These are phyloP conservation scores for Automeris io DNA, from an alignment of 2,888 invertebrate species.

Conservation along the genomic window DNA sequence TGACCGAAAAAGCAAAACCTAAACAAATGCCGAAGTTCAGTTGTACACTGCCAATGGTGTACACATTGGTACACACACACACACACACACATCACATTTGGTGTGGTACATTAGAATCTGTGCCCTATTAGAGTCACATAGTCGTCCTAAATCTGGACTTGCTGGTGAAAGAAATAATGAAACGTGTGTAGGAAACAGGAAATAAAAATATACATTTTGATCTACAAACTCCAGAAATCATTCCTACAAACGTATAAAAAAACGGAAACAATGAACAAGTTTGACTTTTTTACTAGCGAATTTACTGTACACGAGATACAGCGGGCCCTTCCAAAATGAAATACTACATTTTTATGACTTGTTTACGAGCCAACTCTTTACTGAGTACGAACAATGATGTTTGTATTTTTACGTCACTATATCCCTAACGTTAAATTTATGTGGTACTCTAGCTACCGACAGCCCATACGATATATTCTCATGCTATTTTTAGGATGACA, in stretches of 20 bases:
- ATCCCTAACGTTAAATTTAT: slow-evolving; percentile 29
- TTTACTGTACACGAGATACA: slow-evolving; percentile 30
- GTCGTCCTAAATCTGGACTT: too few relatives aligned
- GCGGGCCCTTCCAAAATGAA: slow-evolving; percentile 37
- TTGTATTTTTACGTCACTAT: slow-evolving; percentile 36
- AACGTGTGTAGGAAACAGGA: too few relatives aligned
- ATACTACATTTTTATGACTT: slow-evolving; percentile 53
- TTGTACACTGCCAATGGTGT: too few relatives aligned
- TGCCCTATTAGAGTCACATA: too few relatives aligned
- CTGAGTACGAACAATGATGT: slow-evolving; percentile 37
- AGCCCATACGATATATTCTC: not conserved
- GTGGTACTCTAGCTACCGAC: slow-evolving; percentile 11
- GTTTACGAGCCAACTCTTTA: slow-evolving; percentile 61
- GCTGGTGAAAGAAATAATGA: too few relatives aligned
- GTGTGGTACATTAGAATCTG: too few relatives aligned
- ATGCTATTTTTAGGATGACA: not conserved
- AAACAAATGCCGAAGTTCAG: too few relatives aligned
- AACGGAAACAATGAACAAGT: slow-evolving; percentile 45
- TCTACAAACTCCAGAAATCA: slow-evolving; percentile 22
- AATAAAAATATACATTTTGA: too few relatives aligned
- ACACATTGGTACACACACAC: too few relatives aligned
- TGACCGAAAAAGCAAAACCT: too few relatives aligned
- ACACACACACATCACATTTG: too few relatives aligned
- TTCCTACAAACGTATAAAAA: slow-evolving; percentile 30
- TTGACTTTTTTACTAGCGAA: slow-evolving; percentile 42